Conservation (phyloP, 2,113 vertebrate species). For the Malurus melanocephalus region DNA sequence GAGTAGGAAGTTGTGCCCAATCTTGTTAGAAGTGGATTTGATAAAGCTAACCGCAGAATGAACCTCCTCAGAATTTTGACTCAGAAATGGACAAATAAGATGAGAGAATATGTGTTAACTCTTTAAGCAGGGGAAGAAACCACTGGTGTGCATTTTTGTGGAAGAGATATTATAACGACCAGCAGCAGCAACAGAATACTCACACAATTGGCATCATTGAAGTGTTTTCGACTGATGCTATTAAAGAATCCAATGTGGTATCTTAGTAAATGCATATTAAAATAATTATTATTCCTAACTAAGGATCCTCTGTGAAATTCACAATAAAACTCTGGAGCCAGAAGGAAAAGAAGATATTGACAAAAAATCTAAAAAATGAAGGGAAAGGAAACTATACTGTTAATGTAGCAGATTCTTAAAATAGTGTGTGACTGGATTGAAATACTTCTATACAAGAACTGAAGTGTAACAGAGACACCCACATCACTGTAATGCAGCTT, state of each 20-base stretch:
- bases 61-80: not conserved
- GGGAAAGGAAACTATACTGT: fast-evolving
- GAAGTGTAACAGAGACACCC: not conserved
- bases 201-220: not conserved
- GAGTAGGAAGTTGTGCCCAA: not conserved
- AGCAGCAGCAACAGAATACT: not conserved
- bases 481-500: not conserved
- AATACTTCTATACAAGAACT: not conserved
- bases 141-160: not conserved
- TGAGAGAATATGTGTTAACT: not conserved
- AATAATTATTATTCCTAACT: not conserved
- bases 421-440: not conserved
- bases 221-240: not conserved
- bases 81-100: not conserved
- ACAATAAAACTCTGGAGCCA: not conserved
- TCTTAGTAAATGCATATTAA: not conserved
- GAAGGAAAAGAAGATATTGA: not conserved
- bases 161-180: not conserved
- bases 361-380: not conserved
- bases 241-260: not conserved
- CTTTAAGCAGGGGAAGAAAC: not conserved
- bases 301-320: not conserved
- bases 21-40: not conserved
- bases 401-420: not conserved
- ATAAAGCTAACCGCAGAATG: not conserved